Evolutionary conservation across 2,797 vertebrate species (phyloP).

Genomic region (Phoxinus dragarum): DNA sequence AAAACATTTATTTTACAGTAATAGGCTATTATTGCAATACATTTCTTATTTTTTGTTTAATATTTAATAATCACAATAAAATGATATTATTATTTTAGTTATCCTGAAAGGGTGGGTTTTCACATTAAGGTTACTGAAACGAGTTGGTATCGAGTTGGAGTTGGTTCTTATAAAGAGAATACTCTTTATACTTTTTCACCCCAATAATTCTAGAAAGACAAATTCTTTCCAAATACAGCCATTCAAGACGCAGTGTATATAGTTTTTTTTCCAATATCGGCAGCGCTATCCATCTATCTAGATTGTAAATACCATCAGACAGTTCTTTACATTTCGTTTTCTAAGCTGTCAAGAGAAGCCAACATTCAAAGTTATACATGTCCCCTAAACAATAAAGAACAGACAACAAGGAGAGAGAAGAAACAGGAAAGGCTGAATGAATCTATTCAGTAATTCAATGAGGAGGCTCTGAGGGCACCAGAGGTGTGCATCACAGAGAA

Average conservation of each 20-base stretch:
- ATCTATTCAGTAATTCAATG: conserved; percentile 68
- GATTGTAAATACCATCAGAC: not conserved
- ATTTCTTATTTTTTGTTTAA: not conserved
- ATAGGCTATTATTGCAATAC: not conserved
- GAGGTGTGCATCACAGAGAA: conserved; percentile 69
- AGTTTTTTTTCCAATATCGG: not conserved
- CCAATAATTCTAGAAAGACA: not conserved
- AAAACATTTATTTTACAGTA: not conserved
- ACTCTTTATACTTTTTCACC: not conserved
- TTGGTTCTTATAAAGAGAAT: not conserved
- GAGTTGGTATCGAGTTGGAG: not conserved
- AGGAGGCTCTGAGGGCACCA: conserved; percentile 66
- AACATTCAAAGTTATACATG: not conserved
- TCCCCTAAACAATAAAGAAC: conserved; percentile 27
- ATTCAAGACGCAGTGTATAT: not conserved
- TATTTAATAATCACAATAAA: not conserved
- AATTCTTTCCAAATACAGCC: not conserved
- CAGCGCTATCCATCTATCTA: not conserved
- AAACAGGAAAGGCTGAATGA: conserved; percentile 32
- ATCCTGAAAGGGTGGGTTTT: too few species aligned
- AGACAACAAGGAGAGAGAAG: conserved; percentile 3
- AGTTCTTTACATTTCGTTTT: not conserved
- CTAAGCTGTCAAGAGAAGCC: not conserved
- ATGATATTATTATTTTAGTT: too few species aligned
- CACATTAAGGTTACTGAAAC: not conserved